Base-by-base conservation (phyloP, 2,113 vertebrate genomes). In the Perca fluviatilis region DNA sequence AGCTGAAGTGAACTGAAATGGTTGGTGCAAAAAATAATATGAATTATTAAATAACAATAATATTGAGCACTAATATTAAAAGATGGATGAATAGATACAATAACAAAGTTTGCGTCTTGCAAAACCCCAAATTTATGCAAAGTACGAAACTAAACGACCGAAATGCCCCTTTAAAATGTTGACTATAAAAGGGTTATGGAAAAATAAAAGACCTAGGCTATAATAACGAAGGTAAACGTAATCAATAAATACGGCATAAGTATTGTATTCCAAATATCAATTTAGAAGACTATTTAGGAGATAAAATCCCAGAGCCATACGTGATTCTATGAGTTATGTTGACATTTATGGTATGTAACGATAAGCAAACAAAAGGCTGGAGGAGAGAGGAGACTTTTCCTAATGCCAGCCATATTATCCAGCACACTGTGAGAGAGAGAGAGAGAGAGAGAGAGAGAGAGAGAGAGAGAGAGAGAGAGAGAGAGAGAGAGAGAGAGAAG, bases 1-100 rank as follows among this genome's bases (percentile, higher is more conserved):
- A 64, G 80, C 50, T 83, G 56, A 88, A 79, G 56, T 21, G 30
- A 79, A 81, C 51, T 74, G 18, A 67, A 50, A 58, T 71, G 33
- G 40, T 54, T 7, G 46, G 11, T 23, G 49, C 16, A 60, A 47
- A 61, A 69, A 58, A 36, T 8, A 10, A 11, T 9, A 43, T 43
- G 2, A 43, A 43, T 43, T 43, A 43, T 43, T 11, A 43, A 43
- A 43, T 11, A 43, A 1, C 33, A 33, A 30, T 12, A 61, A 61
- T 49, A 74, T 19, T 21, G 27, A 69, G 25, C 10, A 18, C 8
- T 21, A 12, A 23, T 4, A 47, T 56, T 2, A 10, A 23, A 25
- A 46, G 1, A 72, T 33, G 43, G 2, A 72, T 23, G 30, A 9
- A 56, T 18, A 70, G 27, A 80, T 64, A 40, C 19, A 58, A 21